Base-by-base conservation (phyloP, 2,113 vertebrate species). In the Monopterus albus region DNA sequence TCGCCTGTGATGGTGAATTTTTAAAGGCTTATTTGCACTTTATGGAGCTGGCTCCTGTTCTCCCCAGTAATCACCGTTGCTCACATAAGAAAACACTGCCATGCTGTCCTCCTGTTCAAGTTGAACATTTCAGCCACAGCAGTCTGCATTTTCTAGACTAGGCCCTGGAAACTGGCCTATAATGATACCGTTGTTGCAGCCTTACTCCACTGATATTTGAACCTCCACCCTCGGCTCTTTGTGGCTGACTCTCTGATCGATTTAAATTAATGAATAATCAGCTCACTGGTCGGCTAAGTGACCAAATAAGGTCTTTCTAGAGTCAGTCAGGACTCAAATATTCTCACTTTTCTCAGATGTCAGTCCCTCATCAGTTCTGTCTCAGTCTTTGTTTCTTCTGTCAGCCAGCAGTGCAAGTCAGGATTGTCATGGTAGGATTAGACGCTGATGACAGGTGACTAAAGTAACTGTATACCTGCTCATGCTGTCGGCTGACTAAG, bases 391-490 rank as follows among this genome's bases (percentile, higher is more conserved):
- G 23, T 25, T 69, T 36, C 38, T 6, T 67, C 35, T 63, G 40
- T 59, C n/a, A 50, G 80, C 84, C 80, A 80, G 82, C 63, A 40
- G 72, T 83, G 65, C 69, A 70, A 53, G 62, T 52, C 64, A 9
- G 75, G 75, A 87, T 88, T 85, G 83, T 23, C 2, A 2, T n/a
- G 18, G 73, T 13, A 20, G 77, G 77, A 77, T 81, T 81, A 85
- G 64, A 56, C 6, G 6, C 62, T 31, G 42, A 14, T 12, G 36
- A 46, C 63, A 80, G 78, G 55, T 66, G 72, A 75, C 75, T 45
- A 0, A 17, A 26, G 75, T 75, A 84, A 86, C 47, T 2, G 21
- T 76, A 82, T 52, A 76, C 70, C 67, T 60, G 72, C 6, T 63
- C 49, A 46, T 46, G 51, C 63, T 45, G 59, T 51, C 71, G 51